Evolutionary conservation across 2,797 vertebrate species (phyloP), one percentile per base, ranked within the genome.

Genomic region (Danio choprae): DNA sequence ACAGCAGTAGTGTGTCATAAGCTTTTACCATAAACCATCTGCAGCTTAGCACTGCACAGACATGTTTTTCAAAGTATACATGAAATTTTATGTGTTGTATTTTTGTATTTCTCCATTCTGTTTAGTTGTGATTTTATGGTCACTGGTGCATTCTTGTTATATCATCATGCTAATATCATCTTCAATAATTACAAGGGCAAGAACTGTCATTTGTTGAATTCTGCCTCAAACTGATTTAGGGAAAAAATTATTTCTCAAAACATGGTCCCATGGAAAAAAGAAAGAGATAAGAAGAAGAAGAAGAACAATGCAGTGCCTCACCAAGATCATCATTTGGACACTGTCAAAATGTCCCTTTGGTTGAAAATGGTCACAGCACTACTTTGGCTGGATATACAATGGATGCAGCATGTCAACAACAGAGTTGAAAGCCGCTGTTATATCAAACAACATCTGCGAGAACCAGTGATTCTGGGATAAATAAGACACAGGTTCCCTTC

Each of bases 371-470:
- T 88, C 84, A 86, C 85, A 86, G 56, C 86, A 64, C 81, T 50
- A 55, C 50, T 55, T 60, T 18, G 41, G 64, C 53, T 36, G 22
- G 59, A 77, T 77, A 70, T 77, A 58, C 6, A 55, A 44, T 11
- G 7, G 53, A 51, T 13, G 11, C 63, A 29, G 43, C n/a, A 88
- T 85, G 83, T 83, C 81, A 76, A 82, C 80, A 68, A 40, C 55
- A 68, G 82, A 85, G 80, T 86, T 84, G 85, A 87, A 89, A 91
- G 88, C 87, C 89, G 88, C 88, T 91, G 86, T 92, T 91, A 89
- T 85, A 91, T 91, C 90, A 91, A 90, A 92, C 89, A 92, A 88
- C 91, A 93, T 91, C 91, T 94, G 91, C 84, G 87, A 87, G 87
- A 83, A 18, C 83, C 85, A 86, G 82, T 85, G 86, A 89, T 86